phyloP scores from a whole-genome alignment of 2,113 vertebrate species.

The Dromiciops gliroides region DNA sequence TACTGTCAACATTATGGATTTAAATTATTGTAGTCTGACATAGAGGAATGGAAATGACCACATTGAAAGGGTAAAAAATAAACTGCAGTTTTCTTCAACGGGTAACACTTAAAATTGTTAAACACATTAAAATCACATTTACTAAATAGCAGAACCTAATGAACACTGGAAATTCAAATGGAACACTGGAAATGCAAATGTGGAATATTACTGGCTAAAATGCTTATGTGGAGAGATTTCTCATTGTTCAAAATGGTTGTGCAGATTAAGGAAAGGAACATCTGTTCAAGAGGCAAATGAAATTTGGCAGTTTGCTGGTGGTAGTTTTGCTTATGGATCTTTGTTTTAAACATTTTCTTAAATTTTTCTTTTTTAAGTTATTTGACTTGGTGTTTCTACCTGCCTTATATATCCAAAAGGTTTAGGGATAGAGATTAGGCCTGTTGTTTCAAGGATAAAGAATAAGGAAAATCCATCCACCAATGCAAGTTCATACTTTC shows the following conservation, averaged over 20 bases:
- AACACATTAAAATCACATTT: conserved; percentile 87
- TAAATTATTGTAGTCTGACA: conserved; percentile 80
- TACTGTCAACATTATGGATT: conserved; percentile 79
- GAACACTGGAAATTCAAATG: conserved; percentile 80
- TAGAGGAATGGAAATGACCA: conserved; percentile 78
- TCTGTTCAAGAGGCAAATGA: conserved; percentile 75
- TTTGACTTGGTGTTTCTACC: conserved; percentile 21
- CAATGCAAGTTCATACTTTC: background rate
- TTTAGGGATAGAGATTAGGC: background rate
- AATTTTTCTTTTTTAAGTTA: background rate
- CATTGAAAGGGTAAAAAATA: conserved; percentile 68
- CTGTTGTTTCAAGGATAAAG: no score
- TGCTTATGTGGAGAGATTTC: conserved; percentile 75
- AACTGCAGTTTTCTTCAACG: conserved; percentile 77
- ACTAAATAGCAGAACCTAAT: conserved; percentile 84
- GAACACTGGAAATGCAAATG: conserved; percentile 81
- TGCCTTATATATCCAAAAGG: background rate
- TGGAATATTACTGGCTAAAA: conserved; percentile 75
- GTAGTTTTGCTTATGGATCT: conserved; percentile 54
- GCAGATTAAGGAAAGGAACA: conserved; percentile 69
- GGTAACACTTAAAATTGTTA: conserved; percentile 83
- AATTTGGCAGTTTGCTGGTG: conserved; percentile 57
- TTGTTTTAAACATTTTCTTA: conserved; percentile 56
- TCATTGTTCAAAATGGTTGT: conserved; percentile 74
- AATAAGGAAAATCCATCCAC: background rate